Conservation (phyloP, 2,888 invertebrate species). For the Pasiphila rectangulata region DNA sequence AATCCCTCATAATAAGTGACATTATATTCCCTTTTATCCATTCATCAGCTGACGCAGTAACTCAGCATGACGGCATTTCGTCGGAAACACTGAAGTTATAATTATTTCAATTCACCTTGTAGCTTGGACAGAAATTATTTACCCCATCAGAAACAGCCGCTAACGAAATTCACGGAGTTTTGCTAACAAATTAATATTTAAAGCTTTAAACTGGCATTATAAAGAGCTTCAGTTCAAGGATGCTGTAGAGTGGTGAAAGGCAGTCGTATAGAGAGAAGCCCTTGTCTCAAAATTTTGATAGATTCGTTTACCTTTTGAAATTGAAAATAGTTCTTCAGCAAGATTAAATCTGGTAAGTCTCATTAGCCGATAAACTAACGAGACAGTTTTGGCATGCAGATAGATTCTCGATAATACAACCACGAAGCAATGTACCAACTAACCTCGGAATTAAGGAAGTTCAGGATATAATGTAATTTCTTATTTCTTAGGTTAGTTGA, state of each 20-base stretch:
- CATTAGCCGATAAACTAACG: too few relatives aligned
- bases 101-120: conserved; percentile 34
- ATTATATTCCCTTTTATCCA: background rate
- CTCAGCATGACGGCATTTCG: conserved; percentile 7
- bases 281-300: too few relatives aligned
- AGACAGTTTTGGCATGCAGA: too few relatives aligned
- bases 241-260: conserved; percentile 5
- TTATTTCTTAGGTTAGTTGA: too few relatives aligned
- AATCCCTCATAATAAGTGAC: background rate
- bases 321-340: too few relatives aligned
- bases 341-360: too few relatives aligned
- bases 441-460: too few relatives aligned
- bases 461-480: too few relatives aligned
- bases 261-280: background rate
- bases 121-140: conserved; percentile 28
- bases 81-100: conserved; percentile 22
- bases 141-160: conserved; percentile 32
- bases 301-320: too few relatives aligned
- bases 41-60: background rate
- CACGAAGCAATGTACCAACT: too few relatives aligned
- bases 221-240: conserved; percentile 29
- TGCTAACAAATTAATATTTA: conserved; percentile 42
- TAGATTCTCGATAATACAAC: too few relatives aligned
- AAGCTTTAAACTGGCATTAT: conserved; percentile 37
- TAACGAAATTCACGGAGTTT: conserved; percentile 35